Base-by-base conservation (phyloP, 23 tunicate genomes). In the Trididemnum nubilum region DNA sequence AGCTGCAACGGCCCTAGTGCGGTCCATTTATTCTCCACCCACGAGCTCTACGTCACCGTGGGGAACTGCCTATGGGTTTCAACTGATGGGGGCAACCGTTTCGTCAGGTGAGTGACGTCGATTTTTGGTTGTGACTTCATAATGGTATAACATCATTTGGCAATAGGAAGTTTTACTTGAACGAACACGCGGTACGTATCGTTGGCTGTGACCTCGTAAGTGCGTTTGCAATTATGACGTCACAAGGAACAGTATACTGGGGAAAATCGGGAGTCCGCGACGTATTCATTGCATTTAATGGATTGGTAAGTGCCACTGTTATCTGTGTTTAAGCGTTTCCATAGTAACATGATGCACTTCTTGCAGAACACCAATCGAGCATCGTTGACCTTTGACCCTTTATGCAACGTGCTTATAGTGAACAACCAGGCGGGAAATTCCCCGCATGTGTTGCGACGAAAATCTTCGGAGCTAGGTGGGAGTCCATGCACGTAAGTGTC, bases 201-300 rank as follows among this genome's bases (percentile, higher is more conserved):
- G 33, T 73, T 25, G 79, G 79, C 33, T 73, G 32, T 26, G 79
- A 73, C 7, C 58, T 44, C 2, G 58, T 2, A 15, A 18, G 25
- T 4, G 4, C 59, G 12, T 38, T 73, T 18, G 79, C 79, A 3
- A 40, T 73, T 39, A 24, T 73, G 79, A 73, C 79, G 60, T 73
- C 79, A 73, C 59, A 40, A 23, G 79, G 60, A 9, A 27, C 59
- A 2, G 60, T 73, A 31, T 39, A 15, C 19, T 73, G 59, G 59
- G 27, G 31, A 23, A 73, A 73, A 31, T 7, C 60, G 34, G 79
- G 79, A 24, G 12, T 73, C 2, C 12, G 2, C 33, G 39, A n/a
- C 12, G 9, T 69, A 37, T 37, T 4, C 2, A 3, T 69, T 15
- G 39, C 26, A 12, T 5, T 69, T 9, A 12, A 33, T 18, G 2